phyloP scores from a whole-genome alignment of 2,797 vertebrate genomes.

The Liparis tanakae region DNA sequence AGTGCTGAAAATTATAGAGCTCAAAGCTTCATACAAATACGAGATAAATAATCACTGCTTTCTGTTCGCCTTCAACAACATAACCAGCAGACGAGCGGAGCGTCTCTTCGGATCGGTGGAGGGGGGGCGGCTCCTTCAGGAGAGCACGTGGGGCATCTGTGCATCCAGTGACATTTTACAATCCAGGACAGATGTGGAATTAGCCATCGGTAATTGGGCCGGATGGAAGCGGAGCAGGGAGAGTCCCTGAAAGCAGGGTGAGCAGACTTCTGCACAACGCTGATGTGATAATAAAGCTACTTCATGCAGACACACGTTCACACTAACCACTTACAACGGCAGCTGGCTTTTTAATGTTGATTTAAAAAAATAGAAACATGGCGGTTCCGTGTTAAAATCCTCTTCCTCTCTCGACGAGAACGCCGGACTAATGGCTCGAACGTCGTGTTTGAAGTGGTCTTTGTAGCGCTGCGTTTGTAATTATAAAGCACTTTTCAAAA shows the following conservation, averaged over 20 bases:
- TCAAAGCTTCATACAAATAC: slow-evolving; percentile 54
- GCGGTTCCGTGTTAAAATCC: slow-evolving; percentile 55
- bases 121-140: slow-evolving; percentile 53
- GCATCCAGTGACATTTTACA: slow-evolving; percentile 73
- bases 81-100: slow-evolving; percentile 48
- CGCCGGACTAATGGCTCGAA: slow-evolving; percentile 64
- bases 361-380: slow-evolving; percentile 55
- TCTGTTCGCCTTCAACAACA: slow-evolving; percentile 58
- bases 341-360: slow-evolving; percentile 74
- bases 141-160: slow-evolving; percentile 39
- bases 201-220: slow-evolving; percentile 68
- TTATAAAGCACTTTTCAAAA: slow-evolving; percentile 52
- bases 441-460: slow-evolving; percentile 58
- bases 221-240: slow-evolving; percentile 61
- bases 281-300: slow-evolving; percentile 67
- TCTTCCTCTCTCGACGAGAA: slow-evolving; percentile 60
- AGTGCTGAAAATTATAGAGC: slow-evolving; percentile 60
- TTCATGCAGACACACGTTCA: slow-evolving; percentile 60
- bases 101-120: slow-evolving; percentile 59
- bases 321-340: slow-evolving; percentile 52
- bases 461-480: slow-evolving; percentile 42
- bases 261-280: slow-evolving; percentile 55
- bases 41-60: slow-evolving; percentile 69
- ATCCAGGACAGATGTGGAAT: slow-evolving; percentile 74
- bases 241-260: slow-evolving; percentile 55